Evolutionary conservation across 92 coral and sea anemone species (phyloP).

Genomic region (Porites lobata): DNA sequence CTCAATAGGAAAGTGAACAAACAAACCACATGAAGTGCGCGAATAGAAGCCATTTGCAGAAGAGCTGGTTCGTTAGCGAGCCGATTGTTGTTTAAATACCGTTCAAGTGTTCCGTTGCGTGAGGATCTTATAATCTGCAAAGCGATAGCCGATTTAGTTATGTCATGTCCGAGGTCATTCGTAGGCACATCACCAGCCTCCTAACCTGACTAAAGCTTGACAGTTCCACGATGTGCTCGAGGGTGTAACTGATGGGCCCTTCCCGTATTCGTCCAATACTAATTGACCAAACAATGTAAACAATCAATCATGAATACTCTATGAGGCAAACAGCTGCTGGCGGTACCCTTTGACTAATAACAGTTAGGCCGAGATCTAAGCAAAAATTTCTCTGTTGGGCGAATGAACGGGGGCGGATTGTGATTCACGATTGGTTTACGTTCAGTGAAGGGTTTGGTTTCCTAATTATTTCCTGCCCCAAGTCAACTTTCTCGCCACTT

Average conservation of each 20-base stretch:
- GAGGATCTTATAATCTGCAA: not conserved
- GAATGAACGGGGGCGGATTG: conserved; percentile 42
- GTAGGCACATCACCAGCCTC: conserved; percentile 23
- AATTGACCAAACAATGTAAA: conserved; percentile 64
- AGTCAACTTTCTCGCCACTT: not conserved
- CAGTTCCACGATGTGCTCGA: conserved; percentile 47
- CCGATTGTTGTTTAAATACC: conserved; percentile 22
- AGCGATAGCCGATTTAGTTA: not conserved
- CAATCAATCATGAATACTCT: conserved; percentile 60
- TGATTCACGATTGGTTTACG: conserved; percentile 23
- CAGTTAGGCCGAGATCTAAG: not conserved
- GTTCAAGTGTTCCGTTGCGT: conserved; percentile 8
- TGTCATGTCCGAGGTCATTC: conserved; percentile 26
- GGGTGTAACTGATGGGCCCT: conserved; percentile 66
- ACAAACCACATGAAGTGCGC: conserved; percentile 40
- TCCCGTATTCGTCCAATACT: conserved; percentile 81
- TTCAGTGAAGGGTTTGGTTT: conserved; percentile 34
- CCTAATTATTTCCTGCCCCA: conserved; percentile 18
- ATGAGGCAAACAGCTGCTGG: conserved; percentile 61
- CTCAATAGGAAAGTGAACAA: conserved; percentile 32
- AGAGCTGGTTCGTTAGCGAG: conserved; percentile 31
- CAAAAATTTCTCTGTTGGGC: conserved; percentile 18
- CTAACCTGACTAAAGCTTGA: conserved; percentile 51
- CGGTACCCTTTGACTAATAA: conserved; percentile 45
- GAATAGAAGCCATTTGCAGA: conserved; percentile 29